Conservation (phyloP, 2,797 vertebrate genomes). For the Pteropus rufus region DNA sequence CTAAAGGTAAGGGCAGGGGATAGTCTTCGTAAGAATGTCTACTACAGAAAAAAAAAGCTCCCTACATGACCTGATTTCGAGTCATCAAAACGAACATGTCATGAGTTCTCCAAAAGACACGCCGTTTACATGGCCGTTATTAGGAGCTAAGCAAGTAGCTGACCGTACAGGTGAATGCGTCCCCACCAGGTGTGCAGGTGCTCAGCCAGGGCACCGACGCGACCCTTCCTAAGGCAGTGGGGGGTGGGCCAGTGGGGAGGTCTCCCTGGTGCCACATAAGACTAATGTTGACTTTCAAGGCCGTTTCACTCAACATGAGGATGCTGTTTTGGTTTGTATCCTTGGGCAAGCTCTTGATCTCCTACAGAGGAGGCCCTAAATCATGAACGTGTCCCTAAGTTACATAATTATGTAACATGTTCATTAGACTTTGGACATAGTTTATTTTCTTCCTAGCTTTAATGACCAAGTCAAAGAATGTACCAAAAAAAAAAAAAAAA, state of each 20-base stretch:
- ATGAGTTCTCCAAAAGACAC: background rate
- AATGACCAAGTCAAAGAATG: background rate
- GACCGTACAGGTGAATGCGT: fast-evolving
- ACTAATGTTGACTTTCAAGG: background rate
- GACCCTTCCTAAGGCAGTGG: background rate
- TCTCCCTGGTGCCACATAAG: no score
- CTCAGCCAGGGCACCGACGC: background rate
- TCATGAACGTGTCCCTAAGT: background rate
- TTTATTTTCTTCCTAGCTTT: background rate
- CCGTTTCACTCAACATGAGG: background rate
- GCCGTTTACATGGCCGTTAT: fast-evolving
- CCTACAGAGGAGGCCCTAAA: background rate
- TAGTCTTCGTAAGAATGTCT: background rate
- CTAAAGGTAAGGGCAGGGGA: background rate
- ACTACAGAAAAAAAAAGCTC: background rate
- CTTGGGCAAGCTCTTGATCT: background rate
- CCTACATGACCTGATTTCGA: background rate
- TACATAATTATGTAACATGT: background rate
- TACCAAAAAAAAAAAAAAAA: background rate
- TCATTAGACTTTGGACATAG: background rate
- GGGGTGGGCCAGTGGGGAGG: no score
- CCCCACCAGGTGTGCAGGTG: fast-evolving
- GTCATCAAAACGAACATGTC: background rate
- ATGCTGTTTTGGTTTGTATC: background rate
- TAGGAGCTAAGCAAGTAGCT: fast-evolving